phyloP scores from a whole-genome alignment of 1,140 invertebrate species.

The Frieseomelitta varia region DNA sequence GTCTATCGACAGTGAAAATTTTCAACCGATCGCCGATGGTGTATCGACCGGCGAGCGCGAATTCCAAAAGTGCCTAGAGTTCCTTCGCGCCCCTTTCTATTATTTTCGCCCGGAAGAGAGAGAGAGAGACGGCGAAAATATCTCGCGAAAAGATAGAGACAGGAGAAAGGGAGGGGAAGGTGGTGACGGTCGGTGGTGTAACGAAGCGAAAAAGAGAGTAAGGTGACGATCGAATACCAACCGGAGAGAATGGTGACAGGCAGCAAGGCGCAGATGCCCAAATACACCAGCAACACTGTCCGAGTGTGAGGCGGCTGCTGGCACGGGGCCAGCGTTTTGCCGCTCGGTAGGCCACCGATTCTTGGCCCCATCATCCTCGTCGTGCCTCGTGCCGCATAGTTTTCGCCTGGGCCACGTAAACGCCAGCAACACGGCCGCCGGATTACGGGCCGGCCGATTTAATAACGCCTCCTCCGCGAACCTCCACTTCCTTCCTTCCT shows the following conservation, averaged over 20 bases:
- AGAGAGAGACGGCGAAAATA: not conserved
- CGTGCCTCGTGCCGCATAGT: constrained; percentile 76
- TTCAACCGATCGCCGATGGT: not conserved
- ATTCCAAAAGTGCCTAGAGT: not conserved
- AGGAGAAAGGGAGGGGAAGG: too few species aligned
- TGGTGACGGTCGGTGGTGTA: not conserved
- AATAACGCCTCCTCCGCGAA: constrained; percentile 68
- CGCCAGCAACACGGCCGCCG: constrained; percentile 68
- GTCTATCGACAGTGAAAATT: not conserved
- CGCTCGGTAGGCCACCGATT: constrained; percentile 76
- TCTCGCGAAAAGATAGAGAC: not conserved
- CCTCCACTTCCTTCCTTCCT: constrained; percentile 21
- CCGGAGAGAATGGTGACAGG: constrained; percentile 75
- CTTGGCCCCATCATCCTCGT: constrained; percentile 74
- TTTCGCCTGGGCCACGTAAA: constrained; percentile 78
- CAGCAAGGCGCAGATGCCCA: constrained; percentile 74
- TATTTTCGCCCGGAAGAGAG: not conserved
- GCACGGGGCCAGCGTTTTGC: constrained; percentile 73
- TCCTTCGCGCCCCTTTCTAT: not conserved
- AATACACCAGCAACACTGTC: constrained; percentile 72
- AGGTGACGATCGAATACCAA: constrained; percentile 64
- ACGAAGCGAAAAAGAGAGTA: not conserved
- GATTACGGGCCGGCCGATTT: constrained; percentile 72
- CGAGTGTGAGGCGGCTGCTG: constrained; percentile 73
- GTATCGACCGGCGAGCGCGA: not conserved